These are phyloP conservation scores for Gobio occitaniae DNA, from an alignment of 2,797 vertebrate species.

Conservation along the genomic window DNA sequence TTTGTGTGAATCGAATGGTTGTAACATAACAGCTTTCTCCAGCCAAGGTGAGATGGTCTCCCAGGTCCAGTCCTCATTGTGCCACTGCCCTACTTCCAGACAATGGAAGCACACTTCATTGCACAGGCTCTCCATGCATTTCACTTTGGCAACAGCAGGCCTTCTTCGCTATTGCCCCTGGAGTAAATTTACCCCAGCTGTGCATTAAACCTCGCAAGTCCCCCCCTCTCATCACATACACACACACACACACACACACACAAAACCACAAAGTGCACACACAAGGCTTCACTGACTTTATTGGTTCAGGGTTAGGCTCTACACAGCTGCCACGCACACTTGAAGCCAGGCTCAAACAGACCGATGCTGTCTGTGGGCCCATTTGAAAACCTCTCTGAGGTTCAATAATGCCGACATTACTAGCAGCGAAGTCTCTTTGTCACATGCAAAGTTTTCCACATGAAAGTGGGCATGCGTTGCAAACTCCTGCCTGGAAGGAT, in stretches of 20 bases:
- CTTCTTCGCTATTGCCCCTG: conserved; percentile 49
- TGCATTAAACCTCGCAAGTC: conserved; percentile 55
- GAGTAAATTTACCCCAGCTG: conserved; percentile 62
- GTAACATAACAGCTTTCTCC: conserved; percentile 53
- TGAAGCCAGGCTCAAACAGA: conserved; percentile 59
- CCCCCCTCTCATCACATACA: conserved; percentile 26
- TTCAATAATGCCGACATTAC: conserved; percentile 59
- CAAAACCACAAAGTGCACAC: conserved; percentile 29
- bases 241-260: conserved; percentile 32
- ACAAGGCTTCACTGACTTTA: conserved; percentile 38
- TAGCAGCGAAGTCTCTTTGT: conserved; percentile 62
- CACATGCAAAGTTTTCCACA: conserved; percentile 61
- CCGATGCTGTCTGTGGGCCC: conserved; percentile 52
- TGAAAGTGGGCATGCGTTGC: conserved; percentile 55
- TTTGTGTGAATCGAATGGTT: conserved; percentile 52
- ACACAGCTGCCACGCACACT: conserved; percentile 41
- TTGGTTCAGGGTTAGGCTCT: conserved; percentile 53
- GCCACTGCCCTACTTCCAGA: conserved; percentile 68
- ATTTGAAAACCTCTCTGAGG: conserved; percentile 60
- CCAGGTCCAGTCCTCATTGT: conserved; percentile 58
- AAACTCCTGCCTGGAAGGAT: conserved; percentile 54
- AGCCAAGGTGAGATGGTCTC: conserved; percentile 54
- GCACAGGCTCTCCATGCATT: conserved; percentile 49
- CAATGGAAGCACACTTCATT: conserved; percentile 66
- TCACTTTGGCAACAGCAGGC: conserved; percentile 57